Evolutionary conservation across 2,888 invertebrate genomes (phyloP).

Genomic region (Seladonia tumulorum): DNA sequence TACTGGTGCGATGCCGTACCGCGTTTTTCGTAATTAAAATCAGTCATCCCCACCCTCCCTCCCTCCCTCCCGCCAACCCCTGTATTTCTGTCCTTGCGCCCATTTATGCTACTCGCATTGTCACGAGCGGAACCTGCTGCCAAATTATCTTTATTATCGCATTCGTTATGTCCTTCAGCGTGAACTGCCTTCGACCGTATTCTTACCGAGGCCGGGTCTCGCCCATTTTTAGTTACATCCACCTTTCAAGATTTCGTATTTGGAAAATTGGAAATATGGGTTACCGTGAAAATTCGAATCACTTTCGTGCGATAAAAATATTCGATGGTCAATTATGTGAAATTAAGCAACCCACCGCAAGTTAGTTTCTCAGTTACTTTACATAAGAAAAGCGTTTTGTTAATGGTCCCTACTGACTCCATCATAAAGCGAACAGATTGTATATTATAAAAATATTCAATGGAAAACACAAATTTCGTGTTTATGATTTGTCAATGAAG

Average conservation of each 20-base stretch:
- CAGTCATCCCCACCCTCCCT: constrained; percentile 30
- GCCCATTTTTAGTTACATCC: not conserved
- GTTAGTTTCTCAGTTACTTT: not conserved
- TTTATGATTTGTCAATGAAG: not conserved
- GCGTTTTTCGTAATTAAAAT: constrained; percentile 68
- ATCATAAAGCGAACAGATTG: not conserved
- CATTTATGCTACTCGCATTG: constrained; percentile 25
- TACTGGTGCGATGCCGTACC: constrained; percentile 68
- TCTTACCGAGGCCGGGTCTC: not conserved
- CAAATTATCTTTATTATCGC: constrained; percentile 36
- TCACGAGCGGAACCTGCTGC: constrained; percentile 1
- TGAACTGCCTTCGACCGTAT: constrained; percentile 19
- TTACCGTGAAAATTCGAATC: not conserved
- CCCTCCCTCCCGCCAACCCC: not conserved
- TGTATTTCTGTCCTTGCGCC: not conserved
- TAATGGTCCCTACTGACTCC: not conserved
- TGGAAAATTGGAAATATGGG: not conserved
- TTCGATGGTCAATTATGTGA: not conserved
- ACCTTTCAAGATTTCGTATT: not conserved
- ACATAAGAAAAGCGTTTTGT: not conserved
- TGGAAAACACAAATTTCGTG: not conserved
- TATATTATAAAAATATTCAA: not conserved
- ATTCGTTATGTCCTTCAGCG: constrained; percentile 29
- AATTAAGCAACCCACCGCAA: not conserved
- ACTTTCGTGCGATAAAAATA: no score